Conservation (phyloP, 2,888 invertebrate species). For the Germaria angustata region DNA sequence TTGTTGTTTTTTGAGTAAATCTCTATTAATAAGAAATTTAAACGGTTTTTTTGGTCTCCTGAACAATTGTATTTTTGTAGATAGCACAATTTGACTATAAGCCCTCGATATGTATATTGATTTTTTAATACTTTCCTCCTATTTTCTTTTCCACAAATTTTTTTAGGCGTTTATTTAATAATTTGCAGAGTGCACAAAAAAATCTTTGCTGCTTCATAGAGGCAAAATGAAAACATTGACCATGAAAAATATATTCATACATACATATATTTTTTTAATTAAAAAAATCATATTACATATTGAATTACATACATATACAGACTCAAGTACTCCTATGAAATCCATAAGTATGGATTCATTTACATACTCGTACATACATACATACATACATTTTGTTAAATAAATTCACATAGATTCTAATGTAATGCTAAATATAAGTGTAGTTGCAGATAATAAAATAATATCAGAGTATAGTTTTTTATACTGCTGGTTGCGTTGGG, state of each 20-base stretch:
- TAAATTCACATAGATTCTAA: not conserved
- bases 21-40: no score
- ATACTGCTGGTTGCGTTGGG: not conserved
- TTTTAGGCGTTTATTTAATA: not conserved
- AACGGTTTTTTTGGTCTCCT: no score
- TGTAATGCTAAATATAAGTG: not conserved
- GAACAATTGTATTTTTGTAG: no score
- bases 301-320: conserved; percentile 4
- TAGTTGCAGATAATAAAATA: not conserved
- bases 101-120: no score
- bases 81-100: no score
- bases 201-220: not conserved
- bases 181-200: not conserved
- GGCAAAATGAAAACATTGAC: conserved; percentile 38
- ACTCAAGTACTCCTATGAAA: not conserved
- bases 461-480: conserved; percentile 21
- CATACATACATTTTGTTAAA: not conserved
- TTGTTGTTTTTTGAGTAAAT: no score
- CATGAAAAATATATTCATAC: no score
- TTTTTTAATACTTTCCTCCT: no score
- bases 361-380: no score
- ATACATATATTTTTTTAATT: no score
- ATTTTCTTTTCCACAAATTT: not conserved
- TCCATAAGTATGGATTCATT: conserved; percentile 38
- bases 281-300: conserved; percentile 43